These are phyloP conservation scores for Solenopsis invicta DNA, from an alignment of 1,140 invertebrate genomes.

Conservation along the genomic window DNA sequence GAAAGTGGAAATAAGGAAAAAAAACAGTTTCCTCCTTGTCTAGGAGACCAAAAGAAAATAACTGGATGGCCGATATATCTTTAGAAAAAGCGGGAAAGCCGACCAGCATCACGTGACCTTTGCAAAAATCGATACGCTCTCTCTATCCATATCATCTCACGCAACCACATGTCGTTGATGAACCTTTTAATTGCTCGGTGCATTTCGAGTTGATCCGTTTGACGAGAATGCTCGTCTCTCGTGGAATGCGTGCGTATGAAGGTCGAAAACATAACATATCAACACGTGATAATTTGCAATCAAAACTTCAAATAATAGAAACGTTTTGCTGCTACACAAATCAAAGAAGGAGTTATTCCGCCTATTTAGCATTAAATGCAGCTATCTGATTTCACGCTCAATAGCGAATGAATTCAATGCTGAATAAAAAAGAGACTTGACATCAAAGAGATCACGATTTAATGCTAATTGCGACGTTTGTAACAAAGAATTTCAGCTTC, in stretches of 20 bases:
- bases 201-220: slow-evolving; percentile 8
- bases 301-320: background rate
- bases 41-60: slow-evolving; percentile 58
- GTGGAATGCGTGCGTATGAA: background rate
- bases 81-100: slow-evolving; percentile 61
- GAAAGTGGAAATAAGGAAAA: slow-evolving; percentile 53
- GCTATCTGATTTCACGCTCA: background rate
- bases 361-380: background rate
- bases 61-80: slow-evolving; percentile 55
- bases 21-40: slow-evolving; percentile 55
- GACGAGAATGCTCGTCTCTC: background rate
- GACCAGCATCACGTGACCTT: slow-evolving; percentile 62
- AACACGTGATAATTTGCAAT: background rate
- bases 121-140: slow-evolving; percentile 64
- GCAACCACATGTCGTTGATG: slow-evolving; percentile 27
- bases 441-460: background rate
- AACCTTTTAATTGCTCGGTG: slow-evolving; percentile 26
- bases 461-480: background rate
- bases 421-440: background rate
- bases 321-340: background rate
- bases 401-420: background rate
- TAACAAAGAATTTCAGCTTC: background rate
- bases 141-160: slow-evolving; percentile 39
- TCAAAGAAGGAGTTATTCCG: background rate
- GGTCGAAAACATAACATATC: background rate